Conservation (phyloP, 92 coral and sea anemone genomes). For the Porites cylindrica region DNA sequence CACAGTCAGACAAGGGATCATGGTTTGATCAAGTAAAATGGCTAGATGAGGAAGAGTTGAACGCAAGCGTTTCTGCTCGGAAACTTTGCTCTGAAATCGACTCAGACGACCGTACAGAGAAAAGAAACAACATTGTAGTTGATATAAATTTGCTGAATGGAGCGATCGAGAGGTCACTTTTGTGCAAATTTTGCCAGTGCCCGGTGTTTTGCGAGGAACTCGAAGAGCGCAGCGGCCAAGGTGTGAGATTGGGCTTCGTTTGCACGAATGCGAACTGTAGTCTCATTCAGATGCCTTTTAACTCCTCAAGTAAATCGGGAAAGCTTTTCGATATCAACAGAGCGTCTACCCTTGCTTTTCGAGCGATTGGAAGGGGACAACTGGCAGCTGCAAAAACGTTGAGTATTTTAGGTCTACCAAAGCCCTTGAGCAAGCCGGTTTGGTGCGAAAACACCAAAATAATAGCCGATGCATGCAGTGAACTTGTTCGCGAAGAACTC, state of each 20-base stretch:
- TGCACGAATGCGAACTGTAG: slow-evolving; percentile 1
- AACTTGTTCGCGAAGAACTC: neutral
- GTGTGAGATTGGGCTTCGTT: slow-evolving; percentile 1
- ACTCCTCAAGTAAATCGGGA: slow-evolving; percentile 11
- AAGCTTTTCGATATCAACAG: neutral
- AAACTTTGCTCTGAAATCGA: neutral
- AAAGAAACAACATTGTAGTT: slow-evolving; percentile 7
- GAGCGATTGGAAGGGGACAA: neutral
- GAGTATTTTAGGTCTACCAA: slow-evolving; percentile 11
- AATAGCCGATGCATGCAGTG: slow-evolving; percentile 7
- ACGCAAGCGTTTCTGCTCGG: neutral
- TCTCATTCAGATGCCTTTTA: slow-evolving; percentile 10
- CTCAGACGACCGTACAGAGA: slow-evolving; percentile 10
- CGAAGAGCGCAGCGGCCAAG: slow-evolving; percentile 14
- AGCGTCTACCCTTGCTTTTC: too few relatives aligned
- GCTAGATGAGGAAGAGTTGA: neutral
- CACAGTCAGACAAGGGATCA: slow-evolving; percentile 13
- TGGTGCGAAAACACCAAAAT: slow-evolving; percentile 13
- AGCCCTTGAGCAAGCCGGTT: slow-evolving; percentile 1
- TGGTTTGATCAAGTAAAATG: slow-evolving; percentile 8
- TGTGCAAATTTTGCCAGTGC: slow-evolving; percentile 3
- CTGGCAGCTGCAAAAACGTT: slow-evolving; percentile 6
- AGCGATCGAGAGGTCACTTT: neutral
- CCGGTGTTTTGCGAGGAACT: slow-evolving; percentile 2
- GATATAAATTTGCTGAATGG: neutral